A percentile compares a stretch with the other conserved stretches of the same genome.
Conservation (phyloP, 2,113 vertebrate species). For the crab-eating macaque (Macaca fascicularis) region DNA sequence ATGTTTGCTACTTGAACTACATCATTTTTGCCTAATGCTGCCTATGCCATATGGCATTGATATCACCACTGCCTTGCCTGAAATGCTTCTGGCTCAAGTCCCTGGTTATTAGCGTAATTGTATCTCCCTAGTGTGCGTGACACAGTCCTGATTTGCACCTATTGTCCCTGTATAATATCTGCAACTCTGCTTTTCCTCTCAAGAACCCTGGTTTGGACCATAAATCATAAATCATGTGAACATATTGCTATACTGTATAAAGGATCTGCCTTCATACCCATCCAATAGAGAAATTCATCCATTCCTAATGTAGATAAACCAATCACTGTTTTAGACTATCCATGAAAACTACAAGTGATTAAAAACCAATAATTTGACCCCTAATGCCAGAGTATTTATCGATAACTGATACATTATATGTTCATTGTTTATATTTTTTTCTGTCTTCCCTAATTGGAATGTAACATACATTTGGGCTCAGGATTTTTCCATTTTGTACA, state of each 20-base stretch:
- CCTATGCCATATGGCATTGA: neutral
- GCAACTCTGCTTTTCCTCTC: neutral
- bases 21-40: neutral
- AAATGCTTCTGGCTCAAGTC: neutral
- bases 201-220: neutral
- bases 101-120: neutral
- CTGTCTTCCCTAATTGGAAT: neutral
- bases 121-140: neutral
- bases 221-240: neutral
- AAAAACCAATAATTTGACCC: neutral
- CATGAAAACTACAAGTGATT: neutral
- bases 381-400: neutral
- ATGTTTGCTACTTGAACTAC: neutral
- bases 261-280: neutral
- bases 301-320: neutral
- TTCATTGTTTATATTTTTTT: conserved; percentile 20
- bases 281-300: conserved; percentile 27
- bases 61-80: neutral
- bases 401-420: neutral
- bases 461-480: neutral
- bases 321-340: neutral
- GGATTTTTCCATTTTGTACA: neutral
- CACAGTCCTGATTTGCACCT: neutral
- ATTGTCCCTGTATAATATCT: neutral
- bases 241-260: neutral